Conservation (phyloP, 2,888 invertebrate genomes). For the Aphrophora alni region DNA sequence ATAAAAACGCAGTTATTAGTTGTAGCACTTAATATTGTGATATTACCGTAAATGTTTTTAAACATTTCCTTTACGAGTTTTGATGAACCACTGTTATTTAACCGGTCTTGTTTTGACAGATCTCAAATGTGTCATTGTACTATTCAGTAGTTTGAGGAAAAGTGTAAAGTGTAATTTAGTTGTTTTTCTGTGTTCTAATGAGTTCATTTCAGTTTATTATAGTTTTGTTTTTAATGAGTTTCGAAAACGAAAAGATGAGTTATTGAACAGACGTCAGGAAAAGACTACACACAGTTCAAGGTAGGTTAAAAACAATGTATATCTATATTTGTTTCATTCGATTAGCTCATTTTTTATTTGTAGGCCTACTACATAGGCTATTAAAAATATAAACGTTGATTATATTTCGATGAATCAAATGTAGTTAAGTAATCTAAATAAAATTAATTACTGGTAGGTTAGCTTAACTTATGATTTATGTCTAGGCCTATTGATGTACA, state of each 20-base stretch:
- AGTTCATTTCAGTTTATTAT: background rate
- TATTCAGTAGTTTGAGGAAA: background rate
- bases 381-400: no score
- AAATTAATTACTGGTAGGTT: no score
- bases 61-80: background rate
- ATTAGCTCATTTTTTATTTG: no score
- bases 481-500: no score
- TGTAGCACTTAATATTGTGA: background rate
- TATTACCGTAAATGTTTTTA: background rate
- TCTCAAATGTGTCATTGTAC: background rate
- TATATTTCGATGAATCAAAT: no score
- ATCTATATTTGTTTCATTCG: no score
- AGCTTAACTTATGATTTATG: no score
- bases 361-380: no score
- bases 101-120: background rate
- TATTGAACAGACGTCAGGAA: background rate
- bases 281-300: background rate
- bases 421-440: no score
- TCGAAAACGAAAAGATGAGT: background rate
- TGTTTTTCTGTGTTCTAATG: background rate
- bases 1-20: background rate
- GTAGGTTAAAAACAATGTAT: background rate
- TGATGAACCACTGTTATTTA: background rate
- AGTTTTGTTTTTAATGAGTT: background rate
- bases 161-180: background rate